Base-by-base conservation (phyloP, 1,140 invertebrate genomes). In the Dinothrombium tinctorium region DNA sequence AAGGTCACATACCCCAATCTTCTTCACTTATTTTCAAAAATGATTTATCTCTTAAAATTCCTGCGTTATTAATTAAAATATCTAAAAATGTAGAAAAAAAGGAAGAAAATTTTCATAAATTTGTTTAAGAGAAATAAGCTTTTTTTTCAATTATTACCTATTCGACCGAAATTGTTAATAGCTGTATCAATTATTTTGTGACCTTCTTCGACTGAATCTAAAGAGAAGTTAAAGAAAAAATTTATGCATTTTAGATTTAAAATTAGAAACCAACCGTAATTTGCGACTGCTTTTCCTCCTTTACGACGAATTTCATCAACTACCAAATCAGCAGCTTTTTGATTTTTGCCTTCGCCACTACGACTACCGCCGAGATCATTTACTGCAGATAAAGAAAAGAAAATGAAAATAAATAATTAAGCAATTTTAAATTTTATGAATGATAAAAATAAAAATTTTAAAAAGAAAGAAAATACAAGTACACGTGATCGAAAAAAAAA, bases 41-140 rank as follows among this genome's bases (percentile, higher is more conserved):
- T 48, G 83, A 86, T 54, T 71, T 75, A 60, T 99, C 92, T 48
- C 87, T 64, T 14, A 99, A 65, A 56, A 99, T 96, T 19, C 92
- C 92, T 49, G 92, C 92, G 73, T 98, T 98, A 55, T 98, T 98
- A 17, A 98, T 69, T 21, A 98, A 57, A 54, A 98, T 76, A 63
- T 98, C 92, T 67, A 35, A 11, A 4, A 14, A n/a, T 28, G 45
- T 25, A 32, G 32, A 45, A 42, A 35, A 47, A 31, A 32, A 21
- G 24, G 11, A 29, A 28, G 11, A 23, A 33, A 11, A 21, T 20
- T 3, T 19, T 1, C n/a, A 42, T 19, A 19, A n/a, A 43, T 22
- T 33, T 21, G 17, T 14, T 9, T 14, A 4, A 7, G 3, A 6
- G 4, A 14, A 12, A 32, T 32, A 5, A 17, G 17, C 12, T 35